Percentiles rank a stretch among this genome's conserved stretches.
phyloP scores from a whole-genome alignment of 2,113 vertebrate genomes.

The Otus sunia region DNA sequence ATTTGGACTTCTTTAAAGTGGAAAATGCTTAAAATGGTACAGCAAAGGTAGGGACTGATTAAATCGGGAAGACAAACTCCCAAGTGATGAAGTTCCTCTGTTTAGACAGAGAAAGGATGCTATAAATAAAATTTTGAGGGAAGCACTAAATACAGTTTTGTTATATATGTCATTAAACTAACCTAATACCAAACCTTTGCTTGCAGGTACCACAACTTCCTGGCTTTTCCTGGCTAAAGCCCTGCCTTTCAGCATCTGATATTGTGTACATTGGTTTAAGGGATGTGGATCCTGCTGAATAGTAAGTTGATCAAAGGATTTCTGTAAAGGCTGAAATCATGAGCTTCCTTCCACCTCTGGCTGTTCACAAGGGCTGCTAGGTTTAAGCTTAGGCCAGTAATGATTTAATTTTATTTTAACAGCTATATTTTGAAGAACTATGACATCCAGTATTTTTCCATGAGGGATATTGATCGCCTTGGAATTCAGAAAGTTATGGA shows the following conservation, averaged over 20 bases:
- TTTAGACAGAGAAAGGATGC: background rate
- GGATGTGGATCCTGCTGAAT: slow-evolving; percentile 92
- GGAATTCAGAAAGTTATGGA: slow-evolving; percentile 98
- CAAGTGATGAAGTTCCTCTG: background rate
- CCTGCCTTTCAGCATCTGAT: slow-evolving; percentile 85
- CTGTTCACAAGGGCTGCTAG: background rate
- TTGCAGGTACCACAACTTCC: slow-evolving; percentile 87
- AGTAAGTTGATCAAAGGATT: slow-evolving; percentile 77
- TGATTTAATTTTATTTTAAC: background rate
- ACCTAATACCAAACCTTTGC: background rate
- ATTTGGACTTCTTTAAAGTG: background rate
- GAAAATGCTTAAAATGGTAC: background rate
- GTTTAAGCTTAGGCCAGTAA: background rate
- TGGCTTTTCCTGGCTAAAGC: slow-evolving; percentile 94
- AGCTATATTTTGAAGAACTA: slow-evolving; percentile 93
- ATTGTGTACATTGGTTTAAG: slow-evolving; percentile 94
- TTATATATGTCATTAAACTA: background rate
- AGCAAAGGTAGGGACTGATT: background rate
- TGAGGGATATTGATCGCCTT: slow-evolving; percentile 93
- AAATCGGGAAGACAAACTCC: background rate
- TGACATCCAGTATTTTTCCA: slow-evolving; percentile 93
- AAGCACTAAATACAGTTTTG: background rate
- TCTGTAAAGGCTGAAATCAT: background rate
- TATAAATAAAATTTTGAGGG: background rate
- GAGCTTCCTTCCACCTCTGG: background rate